Evolutionary conservation across 2,888 invertebrate species (phyloP).

Genomic region (Volucella zonaria): DNA sequence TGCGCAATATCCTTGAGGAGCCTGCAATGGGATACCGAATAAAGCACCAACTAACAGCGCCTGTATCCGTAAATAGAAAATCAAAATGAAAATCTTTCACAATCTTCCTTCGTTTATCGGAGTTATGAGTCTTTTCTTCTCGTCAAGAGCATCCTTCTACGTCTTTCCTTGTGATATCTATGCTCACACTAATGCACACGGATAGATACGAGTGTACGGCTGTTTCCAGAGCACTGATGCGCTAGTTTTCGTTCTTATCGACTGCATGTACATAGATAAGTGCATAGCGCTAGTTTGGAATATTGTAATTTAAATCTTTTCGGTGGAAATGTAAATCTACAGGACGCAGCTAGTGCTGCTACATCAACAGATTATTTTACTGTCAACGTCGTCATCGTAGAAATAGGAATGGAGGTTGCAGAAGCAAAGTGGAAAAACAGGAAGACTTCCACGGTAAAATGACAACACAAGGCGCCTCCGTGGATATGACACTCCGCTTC

Average conservation of each 20-base stretch:
- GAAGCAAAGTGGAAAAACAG: neutral
- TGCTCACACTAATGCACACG: neutral
- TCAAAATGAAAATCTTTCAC: conserved; percentile 51
- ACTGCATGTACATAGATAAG: neutral
- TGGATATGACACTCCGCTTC: conserved; percentile 16
- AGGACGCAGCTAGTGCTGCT: conserved; percentile 31
- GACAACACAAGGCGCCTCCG: conserved; percentile 13
- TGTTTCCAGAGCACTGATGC: conserved; percentile 1
- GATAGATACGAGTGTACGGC: neutral
- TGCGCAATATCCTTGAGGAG: conserved; percentile 39
- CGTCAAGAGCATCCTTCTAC: neutral
- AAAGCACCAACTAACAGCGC: neutral
- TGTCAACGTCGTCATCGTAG: conserved; percentile 18
- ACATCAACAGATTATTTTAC: conserved; percentile 57
- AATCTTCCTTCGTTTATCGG: conserved; percentile 35
- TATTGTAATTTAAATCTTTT: conserved; percentile 59
- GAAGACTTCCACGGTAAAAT: neutral
- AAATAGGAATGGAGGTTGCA: neutral
- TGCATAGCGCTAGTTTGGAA: conserved; percentile 10
- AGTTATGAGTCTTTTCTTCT: conserved; percentile 32
- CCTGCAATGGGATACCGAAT: neutral
- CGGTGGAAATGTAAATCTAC: conserved; percentile 46
- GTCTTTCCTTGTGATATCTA: neutral
- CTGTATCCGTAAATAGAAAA: conserved; percentile 23
- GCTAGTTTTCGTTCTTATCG: neutral